Percentiles rank a stretch among this genome's conserved stretches.
Conservation (phyloP, 1,140 invertebrate species). For the Microplitis demolitor region DNA sequence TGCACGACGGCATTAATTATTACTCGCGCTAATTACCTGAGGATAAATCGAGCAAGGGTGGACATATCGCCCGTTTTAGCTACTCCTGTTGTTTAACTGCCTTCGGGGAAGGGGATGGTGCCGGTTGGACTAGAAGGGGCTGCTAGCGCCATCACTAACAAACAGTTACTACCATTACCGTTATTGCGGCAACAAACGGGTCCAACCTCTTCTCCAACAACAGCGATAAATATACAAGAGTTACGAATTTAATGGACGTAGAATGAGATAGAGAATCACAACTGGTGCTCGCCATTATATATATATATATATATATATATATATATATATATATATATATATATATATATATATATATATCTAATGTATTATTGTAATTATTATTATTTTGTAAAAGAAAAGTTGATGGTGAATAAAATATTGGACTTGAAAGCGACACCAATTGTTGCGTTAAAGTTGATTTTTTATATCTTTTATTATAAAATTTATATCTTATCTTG, state of each 20-base stretch:
- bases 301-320: slow-evolving; percentile 60
- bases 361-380: not conserved
- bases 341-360: slow-evolving; percentile 59
- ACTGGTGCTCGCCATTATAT: slow-evolving; percentile 53
- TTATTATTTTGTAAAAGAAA: not conserved
- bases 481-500: too few relatives aligned
- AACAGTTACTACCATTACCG: slow-evolving; percentile 51
- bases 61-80: slow-evolving; percentile 9
- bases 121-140: not conserved
- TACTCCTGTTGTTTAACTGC: too few relatives aligned
- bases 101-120: slow-evolving; percentile 27
- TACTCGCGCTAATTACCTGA: slow-evolving; percentile 60
- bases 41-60: slow-evolving; percentile 58
- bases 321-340: slow-evolving; percentile 60
- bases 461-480: too few relatives aligned
- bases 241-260: slow-evolving; percentile 6
- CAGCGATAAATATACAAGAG: slow-evolving; percentile 59
- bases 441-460: not conserved
- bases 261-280: not conserved
- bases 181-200: slow-evolving; percentile 59
- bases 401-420: not conserved
- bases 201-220: slow-evolving; percentile 47
- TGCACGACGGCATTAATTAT: slow-evolving; percentile 64
- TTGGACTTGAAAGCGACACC: not conserved
- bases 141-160: not conserved